Percentiles rank a stretch among this genome's conserved stretches.
Evolutionary conservation across 1,140 invertebrate genomes (phyloP).

Genomic region (Solen grandis): DNA sequence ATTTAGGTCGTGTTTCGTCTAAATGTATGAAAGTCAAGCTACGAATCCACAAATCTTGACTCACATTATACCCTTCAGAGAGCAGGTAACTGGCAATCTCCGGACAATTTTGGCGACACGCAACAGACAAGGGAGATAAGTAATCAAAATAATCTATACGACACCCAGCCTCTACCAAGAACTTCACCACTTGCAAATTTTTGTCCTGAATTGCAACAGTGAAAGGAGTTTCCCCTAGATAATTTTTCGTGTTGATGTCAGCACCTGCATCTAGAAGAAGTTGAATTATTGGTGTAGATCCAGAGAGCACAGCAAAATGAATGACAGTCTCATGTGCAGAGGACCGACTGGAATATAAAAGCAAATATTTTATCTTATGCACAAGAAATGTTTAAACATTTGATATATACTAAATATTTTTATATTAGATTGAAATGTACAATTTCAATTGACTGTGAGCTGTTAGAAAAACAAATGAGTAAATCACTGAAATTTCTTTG

Average conservation of each 20-base stretch:
- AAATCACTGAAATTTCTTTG: too few species aligned
- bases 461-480: too few species aligned
- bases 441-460: too few species aligned
- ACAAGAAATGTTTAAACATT: too few species aligned
- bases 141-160: slow-evolving; percentile 23
- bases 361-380: too few species aligned
- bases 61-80: slow-evolving; percentile 57
- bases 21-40: slow-evolving; percentile 30
- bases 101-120: slow-evolving; percentile 49
- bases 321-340: slow-evolving; percentile 52
- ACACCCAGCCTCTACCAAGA: slow-evolving; percentile 46
- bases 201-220: slow-evolving; percentile 46
- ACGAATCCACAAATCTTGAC: slow-evolving; percentile 27
- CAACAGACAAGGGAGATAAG: slow-evolving; percentile 52
- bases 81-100: slow-evolving; percentile 51
- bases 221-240: slow-evolving; percentile 53
- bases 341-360: slow-evolving; percentile 32
- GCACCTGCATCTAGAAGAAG: slow-evolving; percentile 39
- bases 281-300: slow-evolving; percentile 37
- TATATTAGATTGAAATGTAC: too few species aligned
- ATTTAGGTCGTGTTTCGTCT: slow-evolving; percentile 20
- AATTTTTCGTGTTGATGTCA: slow-evolving; percentile 35
- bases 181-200: slow-evolving; percentile 43
- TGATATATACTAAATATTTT: too few species aligned
- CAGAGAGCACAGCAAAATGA: slow-evolving; percentile 58